A percentile compares a stretch with the other conserved stretches of the same genome.
phyloP scores from a whole-genome alignment of 2,113 vertebrate species.

The Narcine bancroftii region DNA sequence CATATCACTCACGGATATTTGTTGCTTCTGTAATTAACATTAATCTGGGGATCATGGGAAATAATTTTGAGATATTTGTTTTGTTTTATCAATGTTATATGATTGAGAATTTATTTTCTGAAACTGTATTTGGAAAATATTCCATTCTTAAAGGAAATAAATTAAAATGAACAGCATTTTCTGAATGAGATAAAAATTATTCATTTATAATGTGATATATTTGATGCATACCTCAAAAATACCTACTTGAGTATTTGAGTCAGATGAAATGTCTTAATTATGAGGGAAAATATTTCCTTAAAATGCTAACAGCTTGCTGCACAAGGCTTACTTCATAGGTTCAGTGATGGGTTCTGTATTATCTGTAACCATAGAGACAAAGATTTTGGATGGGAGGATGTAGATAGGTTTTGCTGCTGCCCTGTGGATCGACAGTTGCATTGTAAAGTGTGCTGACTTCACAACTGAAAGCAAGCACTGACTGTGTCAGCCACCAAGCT shows the following conservation, averaged over 20 bases:
- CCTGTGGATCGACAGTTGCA: conserved; percentile 8
- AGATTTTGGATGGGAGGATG: conserved; percentile 26
- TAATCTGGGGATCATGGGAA: neutral
- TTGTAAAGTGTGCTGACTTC: conserved; percentile 18
- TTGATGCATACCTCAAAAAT: neutral
- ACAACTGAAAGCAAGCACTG: neutral
- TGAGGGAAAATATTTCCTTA: neutral
- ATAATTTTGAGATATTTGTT: neutral
- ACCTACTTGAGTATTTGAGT: neutral
- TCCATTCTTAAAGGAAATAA: neutral
- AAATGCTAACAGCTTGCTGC: neutral
- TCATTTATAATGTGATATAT: neutral
- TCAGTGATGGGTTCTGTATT: neutral
- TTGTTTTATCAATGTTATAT: neutral
- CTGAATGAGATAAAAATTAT: neutral
- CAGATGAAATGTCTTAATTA: conserved; percentile 17
- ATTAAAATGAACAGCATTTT: neutral
- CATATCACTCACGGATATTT: neutral
- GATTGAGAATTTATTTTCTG: neutral
- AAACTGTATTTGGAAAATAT: neutral
- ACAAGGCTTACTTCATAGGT: neutral
- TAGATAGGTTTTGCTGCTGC: conserved; percentile 11
- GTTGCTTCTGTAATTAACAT: neutral
- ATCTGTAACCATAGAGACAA: conserved; percentile 26
- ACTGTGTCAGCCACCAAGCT: neutral